Evolutionary conservation across 1,140 invertebrate genomes (phyloP).

Genomic region (Eumaeus atala): DNA sequence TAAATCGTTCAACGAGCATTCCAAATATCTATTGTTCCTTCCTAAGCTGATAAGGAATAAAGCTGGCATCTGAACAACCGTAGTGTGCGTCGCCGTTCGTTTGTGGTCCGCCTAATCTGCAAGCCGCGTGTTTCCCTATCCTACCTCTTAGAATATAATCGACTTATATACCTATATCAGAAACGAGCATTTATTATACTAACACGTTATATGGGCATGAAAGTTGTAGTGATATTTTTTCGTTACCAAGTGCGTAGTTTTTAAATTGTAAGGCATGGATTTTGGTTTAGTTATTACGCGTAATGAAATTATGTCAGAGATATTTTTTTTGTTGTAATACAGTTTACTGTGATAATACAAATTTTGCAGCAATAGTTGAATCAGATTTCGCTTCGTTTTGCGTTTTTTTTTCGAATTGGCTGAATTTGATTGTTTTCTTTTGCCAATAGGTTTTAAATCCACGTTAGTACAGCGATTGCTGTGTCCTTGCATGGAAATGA

Average conservation of each 20-base stretch:
- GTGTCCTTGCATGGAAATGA: too few relatives aligned
- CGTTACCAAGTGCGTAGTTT: slow-evolving; percentile 57
- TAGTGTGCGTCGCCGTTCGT: slow-evolving; percentile 7
- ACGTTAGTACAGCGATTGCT: too few relatives aligned
- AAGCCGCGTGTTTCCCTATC: slow-evolving; percentile 26
- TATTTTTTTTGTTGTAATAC: too few relatives aligned
- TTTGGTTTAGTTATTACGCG: slow-evolving; percentile 17
- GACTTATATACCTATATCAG: slow-evolving; percentile 37
- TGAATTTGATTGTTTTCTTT: too few relatives aligned
- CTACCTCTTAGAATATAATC: slow-evolving; percentile 64
- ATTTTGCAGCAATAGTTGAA: too few relatives aligned
- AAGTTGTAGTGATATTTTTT: slow-evolving; percentile 62
- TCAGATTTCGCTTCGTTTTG: too few relatives aligned
- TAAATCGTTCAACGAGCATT: not conserved
- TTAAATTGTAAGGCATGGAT: slow-evolving; percentile 33
- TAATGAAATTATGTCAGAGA: slow-evolving; percentile 11
- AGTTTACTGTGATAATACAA: too few relatives aligned
- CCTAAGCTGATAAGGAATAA: too few relatives aligned
- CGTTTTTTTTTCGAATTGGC: too few relatives aligned
- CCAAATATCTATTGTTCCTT: not conserved
- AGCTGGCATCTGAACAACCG: slow-evolving; percentile 8
- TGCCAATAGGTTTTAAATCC: too few relatives aligned
- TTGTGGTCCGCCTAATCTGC: slow-evolving; percentile 20
- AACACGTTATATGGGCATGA: slow-evolving; percentile 35
- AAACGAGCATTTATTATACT: slow-evolving; percentile 54